Conservation (phyloP, 2,888 invertebrate genomes). For the Hololepta plana region DNA sequence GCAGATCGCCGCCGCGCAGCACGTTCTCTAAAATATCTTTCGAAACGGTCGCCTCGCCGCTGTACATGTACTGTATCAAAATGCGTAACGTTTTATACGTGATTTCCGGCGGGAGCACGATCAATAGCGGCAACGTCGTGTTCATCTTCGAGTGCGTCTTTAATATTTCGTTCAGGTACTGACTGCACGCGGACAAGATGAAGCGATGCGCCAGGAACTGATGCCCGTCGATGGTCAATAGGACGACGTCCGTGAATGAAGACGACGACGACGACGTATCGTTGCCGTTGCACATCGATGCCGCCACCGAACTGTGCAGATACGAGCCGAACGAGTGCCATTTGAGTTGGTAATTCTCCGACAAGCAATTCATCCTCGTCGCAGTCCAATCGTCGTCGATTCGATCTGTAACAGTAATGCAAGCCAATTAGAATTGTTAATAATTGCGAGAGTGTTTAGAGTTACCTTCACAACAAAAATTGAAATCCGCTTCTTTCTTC, state of each 20-base stretch:
- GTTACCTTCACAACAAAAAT: too few relatives aligned
- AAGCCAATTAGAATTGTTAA: too few relatives aligned
- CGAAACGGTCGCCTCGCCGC: constrained; percentile 65
- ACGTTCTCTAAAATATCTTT: constrained; percentile 70
- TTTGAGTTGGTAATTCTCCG: constrained; percentile 73
- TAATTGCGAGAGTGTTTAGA: too few relatives aligned
- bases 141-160: constrained; percentile 21
- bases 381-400: background rate
- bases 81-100: constrained; percentile 54
- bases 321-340: constrained; percentile 76
- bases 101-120: constrained; percentile 66
- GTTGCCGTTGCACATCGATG: constrained; percentile 52
- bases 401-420: too few relatives aligned
- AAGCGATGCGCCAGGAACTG: constrained; percentile 75
- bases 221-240: constrained; percentile 61
- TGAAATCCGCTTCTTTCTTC: too few relatives aligned
- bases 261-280: too few relatives aligned
- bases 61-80: constrained; percentile 71
- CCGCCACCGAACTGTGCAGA: constrained; percentile 65
- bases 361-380: constrained; percentile 30
- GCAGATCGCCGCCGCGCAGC: constrained; percentile 60
- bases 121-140: constrained; percentile 32
- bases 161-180: constrained; percentile 37
- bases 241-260: constrained; percentile 63
- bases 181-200: constrained; percentile 66